These are phyloP conservation scores for Mugil cephalus DNA, from an alignment of 2,113 vertebrate genomes.

Conservation along the genomic window DNA sequence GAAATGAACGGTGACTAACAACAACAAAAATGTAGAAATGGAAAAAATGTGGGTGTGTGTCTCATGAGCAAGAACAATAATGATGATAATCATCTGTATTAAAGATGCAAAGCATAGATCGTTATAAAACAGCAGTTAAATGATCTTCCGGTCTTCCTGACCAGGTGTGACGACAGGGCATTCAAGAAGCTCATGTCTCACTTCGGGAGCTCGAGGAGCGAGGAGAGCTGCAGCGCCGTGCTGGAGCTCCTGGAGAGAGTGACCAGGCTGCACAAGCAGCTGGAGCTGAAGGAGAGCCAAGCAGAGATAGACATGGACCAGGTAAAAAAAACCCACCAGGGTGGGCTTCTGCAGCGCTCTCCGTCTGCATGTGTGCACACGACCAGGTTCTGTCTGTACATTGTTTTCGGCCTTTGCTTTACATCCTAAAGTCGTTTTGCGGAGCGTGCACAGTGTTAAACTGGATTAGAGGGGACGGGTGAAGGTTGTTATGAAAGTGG, in stretches of 20 bases:
- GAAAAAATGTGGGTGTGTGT: no score
- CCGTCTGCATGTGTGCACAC: not conserved
- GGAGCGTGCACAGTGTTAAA: slow-evolving; percentile 45
- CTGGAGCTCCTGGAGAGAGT: slow-evolving; percentile 81
- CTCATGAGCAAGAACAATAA: no score
- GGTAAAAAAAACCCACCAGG: slow-evolving; percentile 79
- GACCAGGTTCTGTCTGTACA: not conserved
- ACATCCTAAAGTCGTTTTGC: slow-evolving; percentile 20
- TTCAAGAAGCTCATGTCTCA: slow-evolving; percentile 81
- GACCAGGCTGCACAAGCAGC: slow-evolving; percentile 82
- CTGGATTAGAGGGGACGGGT: slow-evolving; percentile 62
- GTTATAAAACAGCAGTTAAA: no score
- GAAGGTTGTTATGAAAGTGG: slow-evolving; percentile 63
- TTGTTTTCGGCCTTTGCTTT: slow-evolving; percentile 28
- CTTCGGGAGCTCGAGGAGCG: slow-evolving; percentile 70
- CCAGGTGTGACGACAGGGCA: slow-evolving; percentile 87
- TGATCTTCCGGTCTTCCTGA: slow-evolving; percentile 25
- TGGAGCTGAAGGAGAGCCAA: slow-evolving; percentile 82
- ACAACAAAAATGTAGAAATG: no score
- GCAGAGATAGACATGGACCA: slow-evolving; percentile 82
- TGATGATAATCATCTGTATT: no score
- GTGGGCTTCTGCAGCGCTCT: slow-evolving; percentile 6
- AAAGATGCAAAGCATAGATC: no score
- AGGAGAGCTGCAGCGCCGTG: slow-evolving; percentile 72
- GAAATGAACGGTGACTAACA: no score